Base-by-base conservation (phyloP, 1,140 invertebrate genomes). In the Phthorimaea operculella region DNA sequence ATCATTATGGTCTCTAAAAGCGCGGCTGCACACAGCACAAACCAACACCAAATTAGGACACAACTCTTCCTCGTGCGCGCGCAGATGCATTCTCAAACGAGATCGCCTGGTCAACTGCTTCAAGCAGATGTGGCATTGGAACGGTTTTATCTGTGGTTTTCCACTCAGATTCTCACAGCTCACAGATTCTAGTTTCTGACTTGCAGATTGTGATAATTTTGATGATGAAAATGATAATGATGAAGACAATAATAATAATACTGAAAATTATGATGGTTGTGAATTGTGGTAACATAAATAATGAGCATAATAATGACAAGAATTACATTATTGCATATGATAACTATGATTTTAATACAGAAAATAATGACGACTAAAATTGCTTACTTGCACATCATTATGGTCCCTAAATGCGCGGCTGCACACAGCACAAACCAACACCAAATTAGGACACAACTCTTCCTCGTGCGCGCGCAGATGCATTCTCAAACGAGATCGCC, bases 111-210 rank as follows among this genome's bases (percentile, higher is more conserved):
- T 86, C 57, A 88, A 59, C 33, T 85, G 84, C 67, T 87, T 85
- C 58, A 85, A 62, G 56, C 87, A 88, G 36, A 87, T 87, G 68
- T 87, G 85, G 55, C 87, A 88, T 62, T 87, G 84, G 74, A 84
- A 87, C 6, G 87, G 87, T 44, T 87, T 87, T 47, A 83, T 82
- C 84, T 86, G 62, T 18, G 14, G 33, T n/a, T n/a, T n/a, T n/a
- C n/a, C n/a, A n/a, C n/a, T n/a, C n/a, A n/a, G n/a, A n/a, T n/a
- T n/a, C n/a, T n/a, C n/a, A n/a, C n/a, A n/a, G n/a, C n/a, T n/a
- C n/a, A n/a, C n/a, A n/a, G n/a, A n/a, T n/a, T n/a, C n/a, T n/a
- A n/a, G n/a, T n/a, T n/a, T n/a, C n/a, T n/a, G n/a, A n/a, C n/a
- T n/a, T n/a, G n/a, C n/a, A n/a, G n/a, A n/a, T n/a, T n/a, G n/a